phyloP scores from a whole-genome alignment of 2,888 invertebrate species.

The Hydroisotoma schaefferi region DNA sequence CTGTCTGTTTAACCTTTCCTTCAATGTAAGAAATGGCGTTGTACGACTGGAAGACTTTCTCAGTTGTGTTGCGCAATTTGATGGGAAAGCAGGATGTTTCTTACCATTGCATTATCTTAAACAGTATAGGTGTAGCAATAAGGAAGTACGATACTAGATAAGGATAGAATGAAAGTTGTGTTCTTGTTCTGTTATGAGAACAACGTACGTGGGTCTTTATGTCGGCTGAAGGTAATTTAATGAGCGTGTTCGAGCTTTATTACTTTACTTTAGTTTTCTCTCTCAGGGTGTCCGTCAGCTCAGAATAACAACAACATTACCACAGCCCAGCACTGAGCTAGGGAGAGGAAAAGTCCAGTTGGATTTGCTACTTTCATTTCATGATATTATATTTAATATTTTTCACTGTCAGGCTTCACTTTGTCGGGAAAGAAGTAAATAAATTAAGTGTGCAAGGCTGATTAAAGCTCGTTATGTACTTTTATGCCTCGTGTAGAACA shows the following conservation, averaged over 20 bases:
- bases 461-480: too few species aligned
- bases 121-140: too few species aligned
- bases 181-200: not conserved
- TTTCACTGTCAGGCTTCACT: not conserved
- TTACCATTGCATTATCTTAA: too few species aligned
- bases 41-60: too few species aligned
- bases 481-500: too few species aligned
- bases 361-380: not conserved
- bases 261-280: not conserved
- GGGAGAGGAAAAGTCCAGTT: not conserved
- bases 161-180: too few species aligned
- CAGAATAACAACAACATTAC: not conserved
- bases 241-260: slow-evolving; percentile 3
- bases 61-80: not conserved
- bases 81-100: not conserved
- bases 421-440: not conserved
- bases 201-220: not conserved
- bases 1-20: too few species aligned
- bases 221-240: not conserved
- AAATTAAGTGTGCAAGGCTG: too few species aligned
- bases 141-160: too few species aligned
- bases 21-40: too few species aligned
- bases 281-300: not conserved
- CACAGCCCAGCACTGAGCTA: not conserved
- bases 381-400: too few species aligned